phyloP scores from a whole-genome alignment of 2,888 invertebrate genomes.

The Sipha maydis region DNA sequence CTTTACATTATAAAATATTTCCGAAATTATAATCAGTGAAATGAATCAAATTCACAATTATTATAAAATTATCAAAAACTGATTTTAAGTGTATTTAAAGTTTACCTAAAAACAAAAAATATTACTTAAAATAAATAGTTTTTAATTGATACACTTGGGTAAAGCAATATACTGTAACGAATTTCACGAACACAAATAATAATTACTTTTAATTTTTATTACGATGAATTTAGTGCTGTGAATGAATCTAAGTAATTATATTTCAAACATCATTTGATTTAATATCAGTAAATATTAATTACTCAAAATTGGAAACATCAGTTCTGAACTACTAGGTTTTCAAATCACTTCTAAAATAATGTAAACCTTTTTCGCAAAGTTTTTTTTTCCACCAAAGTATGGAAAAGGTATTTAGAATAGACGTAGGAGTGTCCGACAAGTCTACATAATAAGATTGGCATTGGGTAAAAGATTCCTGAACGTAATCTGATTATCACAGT shows the following conservation, averaged over 20 bases:
- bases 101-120: not conserved
- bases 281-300: not conserved
- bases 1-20: not conserved
- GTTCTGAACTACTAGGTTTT: not conserved
- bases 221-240: not conserved
- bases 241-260: not conserved
- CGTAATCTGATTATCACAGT: slow-evolving; percentile 34
- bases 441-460: not conserved
- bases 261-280: slow-evolving; percentile 14
- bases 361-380: not conserved
- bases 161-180: not conserved
- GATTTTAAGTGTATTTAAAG: not conserved
- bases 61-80: not conserved
- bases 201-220: slow-evolving; percentile 6
- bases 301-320: not conserved
- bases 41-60: not conserved
- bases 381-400: not conserved
- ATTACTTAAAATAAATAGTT: not conserved
- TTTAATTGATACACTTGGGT: not conserved
- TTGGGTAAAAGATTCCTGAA: slow-evolving; percentile 5
- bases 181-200: not conserved
- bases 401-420: slow-evolving; percentile 21
- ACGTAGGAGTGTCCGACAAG: not conserved
- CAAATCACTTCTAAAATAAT: slow-evolving; percentile 16
- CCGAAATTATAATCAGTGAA: not conserved